These are phyloP conservation scores for Cataglyphis albicans DNA, from an alignment of 2,888 invertebrate genomes.

Conservation along the genomic window DNA sequence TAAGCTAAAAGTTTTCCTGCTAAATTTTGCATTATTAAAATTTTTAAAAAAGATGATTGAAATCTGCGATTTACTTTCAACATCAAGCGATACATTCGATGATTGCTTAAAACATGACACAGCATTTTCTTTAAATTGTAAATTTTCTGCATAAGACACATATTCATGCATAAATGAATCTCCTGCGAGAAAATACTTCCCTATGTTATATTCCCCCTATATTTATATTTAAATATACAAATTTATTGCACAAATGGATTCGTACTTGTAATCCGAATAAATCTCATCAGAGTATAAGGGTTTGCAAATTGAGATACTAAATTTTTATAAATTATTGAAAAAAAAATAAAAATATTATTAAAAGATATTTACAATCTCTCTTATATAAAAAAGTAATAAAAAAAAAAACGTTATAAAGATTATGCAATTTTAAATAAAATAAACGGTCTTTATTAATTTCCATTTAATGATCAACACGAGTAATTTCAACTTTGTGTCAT, in stretches of 20 bases:
- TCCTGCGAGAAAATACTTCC: not conserved
- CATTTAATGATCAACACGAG: not conserved
- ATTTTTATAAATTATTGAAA: not conserved
- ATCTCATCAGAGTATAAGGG: not conserved
- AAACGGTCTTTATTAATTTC: not conserved
- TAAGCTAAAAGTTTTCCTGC: not conserved
- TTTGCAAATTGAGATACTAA: not conserved
- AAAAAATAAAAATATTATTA: not conserved
- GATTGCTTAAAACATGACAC: conserved; percentile 1
- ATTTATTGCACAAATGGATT: not conserved
- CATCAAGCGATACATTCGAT: not conserved
- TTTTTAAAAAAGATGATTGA: not conserved
- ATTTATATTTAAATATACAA: not conserved
- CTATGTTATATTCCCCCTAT: not conserved
- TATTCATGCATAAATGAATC: not conserved
- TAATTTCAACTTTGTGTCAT: conserved; percentile 9
- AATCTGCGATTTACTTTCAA: not conserved
- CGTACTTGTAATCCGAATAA: not conserved
- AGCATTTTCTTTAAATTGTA: not conserved
- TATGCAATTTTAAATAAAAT: not conserved
- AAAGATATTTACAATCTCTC: not conserved
- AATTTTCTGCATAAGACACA: conserved; percentile 1
- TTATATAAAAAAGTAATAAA: conserved; percentile 2
- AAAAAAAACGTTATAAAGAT: not conserved
- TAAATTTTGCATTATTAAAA: conserved; percentile 15